A percentile compares a stretch with the other conserved stretches of the same genome.
Evolutionary conservation across 2,797 vertebrate species (phyloP).

Genomic region (Peromyscus nudipes): DNA sequence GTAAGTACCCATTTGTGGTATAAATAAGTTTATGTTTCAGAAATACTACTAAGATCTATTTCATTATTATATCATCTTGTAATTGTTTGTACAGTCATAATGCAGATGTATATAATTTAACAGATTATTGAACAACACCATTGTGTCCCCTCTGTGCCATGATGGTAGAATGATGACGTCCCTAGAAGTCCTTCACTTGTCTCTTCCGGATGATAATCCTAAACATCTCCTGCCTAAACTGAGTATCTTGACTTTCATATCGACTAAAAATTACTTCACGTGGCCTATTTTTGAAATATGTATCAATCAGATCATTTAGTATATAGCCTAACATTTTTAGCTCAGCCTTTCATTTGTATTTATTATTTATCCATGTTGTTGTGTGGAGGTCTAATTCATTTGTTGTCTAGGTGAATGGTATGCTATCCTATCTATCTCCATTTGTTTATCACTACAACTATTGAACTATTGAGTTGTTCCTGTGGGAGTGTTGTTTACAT

Average conservation of each 20-base stretch:
- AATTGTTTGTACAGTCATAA: neutral
- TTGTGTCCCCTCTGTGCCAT: neutral
- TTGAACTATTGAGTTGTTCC: neutral
- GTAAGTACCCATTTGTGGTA: neutral
- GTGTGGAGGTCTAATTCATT: neutral
- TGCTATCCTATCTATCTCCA: neutral
- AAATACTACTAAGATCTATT: constrained; percentile 45
- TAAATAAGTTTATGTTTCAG: constrained; percentile 19
- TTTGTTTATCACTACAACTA: constrained; percentile 5
- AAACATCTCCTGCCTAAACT: neutral
- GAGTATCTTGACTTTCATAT: neutral
- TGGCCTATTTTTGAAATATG: neutral
- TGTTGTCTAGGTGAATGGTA: neutral
- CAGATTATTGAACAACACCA: constrained; percentile 41
- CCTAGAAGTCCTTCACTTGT: neutral
- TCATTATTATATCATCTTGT: constrained; percentile 23
- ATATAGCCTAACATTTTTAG: constrained; percentile 38
- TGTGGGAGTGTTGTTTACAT: neutral
- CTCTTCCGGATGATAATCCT: constrained; percentile 2
- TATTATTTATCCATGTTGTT: neutral
- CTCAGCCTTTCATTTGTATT: constrained; percentile 3
- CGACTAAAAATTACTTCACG: constrained; percentile 5
- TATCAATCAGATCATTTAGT: neutral
- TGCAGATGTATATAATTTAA: constrained; percentile 14
- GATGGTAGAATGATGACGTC: neutral